Evolutionary conservation across 2,888 invertebrate species (phyloP).

Genomic region (Nemotelus nigrinus): DNA sequence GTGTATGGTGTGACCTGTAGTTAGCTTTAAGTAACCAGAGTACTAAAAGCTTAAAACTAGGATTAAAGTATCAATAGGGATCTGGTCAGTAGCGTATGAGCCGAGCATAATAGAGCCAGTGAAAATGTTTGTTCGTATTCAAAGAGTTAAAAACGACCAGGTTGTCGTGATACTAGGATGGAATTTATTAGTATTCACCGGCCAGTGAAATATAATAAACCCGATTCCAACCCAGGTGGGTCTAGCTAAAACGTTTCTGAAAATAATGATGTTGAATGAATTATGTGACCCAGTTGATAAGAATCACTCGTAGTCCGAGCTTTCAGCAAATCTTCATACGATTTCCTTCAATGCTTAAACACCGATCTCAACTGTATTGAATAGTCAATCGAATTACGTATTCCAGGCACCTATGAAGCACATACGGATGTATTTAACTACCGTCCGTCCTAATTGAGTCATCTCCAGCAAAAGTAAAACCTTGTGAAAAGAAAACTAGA

Average conservation of each 20-base stretch:
- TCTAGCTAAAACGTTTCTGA: no score
- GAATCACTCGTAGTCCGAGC: background rate
- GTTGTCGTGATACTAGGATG: no score
- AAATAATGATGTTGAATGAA: background rate
- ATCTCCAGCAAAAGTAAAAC: background rate
- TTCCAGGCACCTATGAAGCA: constrained; percentile 2
- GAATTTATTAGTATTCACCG: no score
- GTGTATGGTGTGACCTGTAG: background rate
- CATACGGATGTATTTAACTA: constrained; percentile 4
- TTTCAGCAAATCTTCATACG: background rate
- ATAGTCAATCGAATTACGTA: constrained; percentile 2
- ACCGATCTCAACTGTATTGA: background rate
- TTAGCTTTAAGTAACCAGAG: background rate
- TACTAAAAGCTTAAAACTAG: background rate
- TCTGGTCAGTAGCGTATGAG: constrained; percentile 15
- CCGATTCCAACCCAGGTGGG: no score
- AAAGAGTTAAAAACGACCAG: no score
- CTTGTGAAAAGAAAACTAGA: no score
- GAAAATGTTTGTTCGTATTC: no score
- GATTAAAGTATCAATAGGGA: constrained; percentile 24
- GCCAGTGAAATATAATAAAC: no score
- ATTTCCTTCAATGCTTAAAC: background rate
- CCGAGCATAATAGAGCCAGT: background rate
- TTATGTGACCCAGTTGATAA: background rate
- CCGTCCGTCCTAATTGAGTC: background rate